Evolutionary conservation across 2,797 vertebrate genomes (phyloP).

Genomic region (Alosa sapidissima): DNA sequence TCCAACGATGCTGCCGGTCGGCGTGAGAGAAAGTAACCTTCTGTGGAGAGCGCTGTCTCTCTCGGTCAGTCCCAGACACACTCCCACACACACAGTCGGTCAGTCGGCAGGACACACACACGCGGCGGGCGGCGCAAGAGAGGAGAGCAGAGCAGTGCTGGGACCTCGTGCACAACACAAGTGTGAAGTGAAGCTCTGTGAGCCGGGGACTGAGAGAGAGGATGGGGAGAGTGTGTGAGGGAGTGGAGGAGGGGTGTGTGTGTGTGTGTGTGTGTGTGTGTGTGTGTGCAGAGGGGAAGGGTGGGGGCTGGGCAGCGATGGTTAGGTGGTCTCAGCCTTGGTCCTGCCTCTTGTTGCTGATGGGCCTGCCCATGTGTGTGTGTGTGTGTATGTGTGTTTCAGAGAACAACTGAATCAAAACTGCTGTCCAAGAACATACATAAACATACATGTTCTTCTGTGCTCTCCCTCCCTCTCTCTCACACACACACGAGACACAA

Average conservation of each 20-base stretch:
- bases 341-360: constrained; percentile 53
- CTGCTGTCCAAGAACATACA: background rate
- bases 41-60: background rate
- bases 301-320: constrained; percentile 59
- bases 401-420: background rate
- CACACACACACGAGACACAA: background rate
- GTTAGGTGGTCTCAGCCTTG: constrained; percentile 53
- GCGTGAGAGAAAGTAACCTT: background rate
- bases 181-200: constrained; percentile 51
- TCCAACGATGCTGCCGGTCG: background rate
- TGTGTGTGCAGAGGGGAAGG: constrained; percentile 51
- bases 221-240: constrained; percentile 32
- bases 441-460: background rate
- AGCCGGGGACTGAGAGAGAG: constrained; percentile 55
- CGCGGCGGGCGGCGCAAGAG: too few species aligned
- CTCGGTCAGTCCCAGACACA: background rate
- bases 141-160: background rate
- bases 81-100: background rate
- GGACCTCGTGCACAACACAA: background rate
- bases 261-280: constrained; percentile 49
- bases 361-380: background rate
- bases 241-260: constrained; percentile 64
- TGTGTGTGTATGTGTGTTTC: background rate
- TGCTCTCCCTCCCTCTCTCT: background rate
- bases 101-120: background rate